These are phyloP conservation scores for Hexactinellida sp. DNA, from an alignment of 37 sponge, comb jelly and placozoan genomes.

Conservation along the genomic window DNA sequence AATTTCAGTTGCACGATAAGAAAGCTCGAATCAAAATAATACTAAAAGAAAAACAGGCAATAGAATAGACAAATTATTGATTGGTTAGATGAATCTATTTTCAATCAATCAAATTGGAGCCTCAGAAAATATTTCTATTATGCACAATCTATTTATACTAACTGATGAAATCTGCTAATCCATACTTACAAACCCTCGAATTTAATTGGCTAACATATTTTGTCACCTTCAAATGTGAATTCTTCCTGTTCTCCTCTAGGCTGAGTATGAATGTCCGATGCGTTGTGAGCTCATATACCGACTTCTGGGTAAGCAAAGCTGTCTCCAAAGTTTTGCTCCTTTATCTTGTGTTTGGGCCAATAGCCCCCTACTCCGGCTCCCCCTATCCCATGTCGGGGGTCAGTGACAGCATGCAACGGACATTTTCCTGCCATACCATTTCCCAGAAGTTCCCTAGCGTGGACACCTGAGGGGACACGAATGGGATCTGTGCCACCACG, in stretches of 20 bases:
- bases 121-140: too few species aligned
- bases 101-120: too few species aligned
- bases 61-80: too few species aligned
- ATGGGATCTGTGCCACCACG: not conserved
- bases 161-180: too few species aligned
- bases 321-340: not conserved
- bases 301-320: not conserved
- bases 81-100: too few species aligned
- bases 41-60: too few species aligned
- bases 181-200: too few species aligned
- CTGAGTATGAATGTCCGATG: not conserved
- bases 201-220: too few species aligned
- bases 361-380: not conserved
- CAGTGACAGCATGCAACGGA: not conserved
- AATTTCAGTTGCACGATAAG: too few species aligned
- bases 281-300: not conserved
- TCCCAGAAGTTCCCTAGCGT: constrained; percentile 9
- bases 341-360: not conserved
- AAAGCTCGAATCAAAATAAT: too few species aligned
- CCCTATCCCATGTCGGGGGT: not conserved
- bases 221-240: too few species aligned
- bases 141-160: too few species aligned
- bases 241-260: not conserved
- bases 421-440: constrained; percentile 14
- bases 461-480: not conserved